Conservation (phyloP, 2,113 vertebrate species). For the Chiloscyllium plagiosum region DNA sequence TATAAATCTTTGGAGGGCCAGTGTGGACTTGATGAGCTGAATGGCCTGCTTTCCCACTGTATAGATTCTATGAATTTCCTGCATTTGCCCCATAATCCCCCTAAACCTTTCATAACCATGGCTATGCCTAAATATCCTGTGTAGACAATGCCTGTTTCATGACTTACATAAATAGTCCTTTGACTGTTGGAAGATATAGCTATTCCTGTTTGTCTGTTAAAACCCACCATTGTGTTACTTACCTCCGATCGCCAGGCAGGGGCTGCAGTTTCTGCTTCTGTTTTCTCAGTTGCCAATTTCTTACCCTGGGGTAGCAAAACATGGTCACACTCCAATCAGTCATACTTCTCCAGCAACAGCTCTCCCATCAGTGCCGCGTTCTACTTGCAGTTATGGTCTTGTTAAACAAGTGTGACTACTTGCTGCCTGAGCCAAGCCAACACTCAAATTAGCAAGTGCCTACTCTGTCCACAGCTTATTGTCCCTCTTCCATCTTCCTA, state of each 20-base stretch:
- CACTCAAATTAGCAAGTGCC: too few species aligned
- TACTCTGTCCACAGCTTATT: background rate
- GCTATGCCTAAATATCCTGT: too few species aligned
- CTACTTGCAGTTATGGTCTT: background rate
- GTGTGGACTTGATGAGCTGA: too few species aligned
- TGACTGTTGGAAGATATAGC: background rate
- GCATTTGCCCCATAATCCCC: too few species aligned
- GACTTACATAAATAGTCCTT: background rate
- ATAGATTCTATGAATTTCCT: too few species aligned
- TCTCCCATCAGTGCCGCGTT: background rate
- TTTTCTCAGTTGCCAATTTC: background rate
- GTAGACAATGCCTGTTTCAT: too few species aligned
- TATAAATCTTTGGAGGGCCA: too few species aligned
- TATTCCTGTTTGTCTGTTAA: background rate
- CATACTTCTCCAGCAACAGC: too few species aligned
- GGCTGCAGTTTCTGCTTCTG: background rate
- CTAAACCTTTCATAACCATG: too few species aligned
- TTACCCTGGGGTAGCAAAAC: background rate
- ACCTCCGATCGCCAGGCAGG: background rate
- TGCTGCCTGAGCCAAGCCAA: background rate
- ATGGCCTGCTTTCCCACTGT: too few species aligned
- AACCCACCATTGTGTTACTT: background rate
- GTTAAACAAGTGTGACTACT: background rate
- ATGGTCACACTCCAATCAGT: background rate
- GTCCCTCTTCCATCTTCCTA: background rate